These are phyloP conservation scores for Falco berigora DNA, from an alignment of 2,797 vertebrate genomes.

Conservation along the genomic window DNA sequence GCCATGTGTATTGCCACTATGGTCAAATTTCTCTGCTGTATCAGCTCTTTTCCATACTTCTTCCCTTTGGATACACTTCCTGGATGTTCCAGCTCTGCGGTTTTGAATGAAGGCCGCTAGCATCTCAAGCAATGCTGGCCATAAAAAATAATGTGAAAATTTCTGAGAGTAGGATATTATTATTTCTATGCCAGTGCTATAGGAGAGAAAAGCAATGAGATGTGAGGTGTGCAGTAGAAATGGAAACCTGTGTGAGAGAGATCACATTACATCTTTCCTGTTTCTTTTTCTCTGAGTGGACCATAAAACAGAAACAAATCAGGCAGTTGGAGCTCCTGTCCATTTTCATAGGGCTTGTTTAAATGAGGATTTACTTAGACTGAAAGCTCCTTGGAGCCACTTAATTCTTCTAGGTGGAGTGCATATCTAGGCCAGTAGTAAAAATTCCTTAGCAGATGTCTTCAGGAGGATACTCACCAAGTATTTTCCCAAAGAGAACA, in stretches of 20 bases:
- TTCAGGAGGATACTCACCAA: neutral
- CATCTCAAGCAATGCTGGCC: neutral
- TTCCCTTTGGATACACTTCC: neutral
- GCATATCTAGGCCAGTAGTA: neutral
- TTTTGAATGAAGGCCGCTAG: neutral
- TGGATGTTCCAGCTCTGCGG: neutral
- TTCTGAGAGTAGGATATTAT: neutral
- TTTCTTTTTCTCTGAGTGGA: neutral
- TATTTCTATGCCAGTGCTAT: neutral
- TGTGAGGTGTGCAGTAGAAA: neutral
- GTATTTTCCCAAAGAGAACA: neutral
- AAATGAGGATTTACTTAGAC: conserved; percentile 37
- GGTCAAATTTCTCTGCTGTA: neutral
- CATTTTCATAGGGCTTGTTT: conserved; percentile 37
- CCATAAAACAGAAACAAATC: conserved; percentile 1
- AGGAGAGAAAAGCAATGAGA: neutral
- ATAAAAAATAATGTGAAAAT: neutral
- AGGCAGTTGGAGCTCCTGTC: neutral
- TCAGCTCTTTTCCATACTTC: neutral
- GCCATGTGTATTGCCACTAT: rapidly evolving
- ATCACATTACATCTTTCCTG: neutral
- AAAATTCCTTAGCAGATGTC: conserved; percentile 5
- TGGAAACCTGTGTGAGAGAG: neutral
- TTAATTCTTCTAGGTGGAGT: conserved; percentile 43
- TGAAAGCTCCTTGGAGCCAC: conserved; percentile 7